Evolutionary conservation across 1,140 invertebrate species (phyloP).

Genomic region (Vollenhovia emeryi): DNA sequence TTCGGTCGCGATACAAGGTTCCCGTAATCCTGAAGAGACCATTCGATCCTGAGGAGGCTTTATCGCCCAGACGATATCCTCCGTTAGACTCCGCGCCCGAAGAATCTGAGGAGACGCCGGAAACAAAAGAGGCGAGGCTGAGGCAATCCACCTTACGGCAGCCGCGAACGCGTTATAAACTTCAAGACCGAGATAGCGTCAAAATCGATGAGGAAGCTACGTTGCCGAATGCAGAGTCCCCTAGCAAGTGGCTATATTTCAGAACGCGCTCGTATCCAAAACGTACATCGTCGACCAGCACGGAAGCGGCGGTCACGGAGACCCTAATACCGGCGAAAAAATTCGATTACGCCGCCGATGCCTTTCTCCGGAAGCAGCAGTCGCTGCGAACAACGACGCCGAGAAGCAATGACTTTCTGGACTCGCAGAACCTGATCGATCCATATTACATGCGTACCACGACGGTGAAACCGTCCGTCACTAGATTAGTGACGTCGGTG

Average conservation of each 20-base stretch:
- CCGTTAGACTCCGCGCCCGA: constrained; percentile 57
- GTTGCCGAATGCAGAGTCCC: constrained; percentile 49
- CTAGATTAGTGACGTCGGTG: constrained; percentile 84
- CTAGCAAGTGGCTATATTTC: constrained; percentile 58
- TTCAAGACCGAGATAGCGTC: background rate
- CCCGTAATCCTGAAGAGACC: constrained; percentile 13
- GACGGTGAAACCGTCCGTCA: constrained; percentile 79
- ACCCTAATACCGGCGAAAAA: constrained; percentile 82
- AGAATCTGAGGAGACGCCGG: constrained; percentile 54
- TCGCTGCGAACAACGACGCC: constrained; percentile 70
- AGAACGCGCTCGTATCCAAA: constrained; percentile 77
- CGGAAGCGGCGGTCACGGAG: constrained; percentile 77
- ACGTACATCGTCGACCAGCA: constrained; percentile 68
- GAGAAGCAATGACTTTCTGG: background rate
- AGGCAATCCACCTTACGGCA: constrained; percentile 67
- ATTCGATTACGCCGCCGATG: constrained; percentile 83
- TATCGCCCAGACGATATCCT: background rate
- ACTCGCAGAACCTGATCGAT: constrained; percentile 68
- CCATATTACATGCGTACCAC: constrained; percentile 68
- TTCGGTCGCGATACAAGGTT: constrained; percentile 52
- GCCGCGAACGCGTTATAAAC: constrained; percentile 70
- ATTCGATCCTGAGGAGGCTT: constrained; percentile 19
- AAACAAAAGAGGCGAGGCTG: constrained; percentile 10
- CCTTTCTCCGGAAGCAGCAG: constrained; percentile 79
- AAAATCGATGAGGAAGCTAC: constrained; percentile 47